Conservation (phyloP, 2,113 vertebrate genomes). For the Pseudonaja textilis region DNA sequence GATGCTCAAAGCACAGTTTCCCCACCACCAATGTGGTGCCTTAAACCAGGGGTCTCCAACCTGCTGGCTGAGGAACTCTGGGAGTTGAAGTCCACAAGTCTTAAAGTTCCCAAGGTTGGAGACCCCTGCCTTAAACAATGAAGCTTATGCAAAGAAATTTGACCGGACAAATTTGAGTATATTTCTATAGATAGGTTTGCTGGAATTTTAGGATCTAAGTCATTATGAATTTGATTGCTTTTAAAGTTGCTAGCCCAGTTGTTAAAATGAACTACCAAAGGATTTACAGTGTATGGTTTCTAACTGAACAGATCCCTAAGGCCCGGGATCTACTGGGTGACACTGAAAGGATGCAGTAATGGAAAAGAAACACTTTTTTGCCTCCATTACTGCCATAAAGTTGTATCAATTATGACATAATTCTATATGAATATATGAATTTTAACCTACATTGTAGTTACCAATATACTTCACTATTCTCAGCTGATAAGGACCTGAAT, state of each 20-base stretch:
- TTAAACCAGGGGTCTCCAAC: background rate
- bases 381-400: background rate
- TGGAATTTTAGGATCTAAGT: background rate
- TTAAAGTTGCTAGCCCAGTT: background rate
- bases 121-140: background rate
- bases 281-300: background rate
- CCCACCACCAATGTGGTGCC: background rate
- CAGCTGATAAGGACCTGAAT: background rate
- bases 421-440: background rate
- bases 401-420: background rate
- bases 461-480: too few relatives aligned
- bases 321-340: background rate
- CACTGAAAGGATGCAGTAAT: background rate
- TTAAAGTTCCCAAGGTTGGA: too few relatives aligned
- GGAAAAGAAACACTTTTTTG: background rate
- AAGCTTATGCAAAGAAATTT: background rate
- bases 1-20: too few relatives aligned
- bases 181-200: background rate
- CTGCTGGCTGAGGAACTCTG: too few relatives aligned
- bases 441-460: background rate
- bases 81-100: too few relatives aligned
- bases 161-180: background rate
- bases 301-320: background rate
- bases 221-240: background rate
- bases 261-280: background rate